Evolutionary conservation across 2,113 vertebrate species (phyloP).

Genomic region (human): GRCh38 chr2:140136501-140137000

Average conservation of each 20-base stretch:
- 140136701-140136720: not conserved
- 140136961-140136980: conserved; percentile 57
- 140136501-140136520: conserved; percentile 23
- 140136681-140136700: conserved; percentile 16
- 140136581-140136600: conserved; percentile 53
- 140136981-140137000: conserved; percentile 49
- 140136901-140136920: conserved; percentile 3
- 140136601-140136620: conserved; percentile 57
- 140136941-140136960: conserved; percentile 14
- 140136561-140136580: conserved; percentile 59
- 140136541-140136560: conserved; percentile 39
- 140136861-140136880: conserved; percentile 37
- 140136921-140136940: conserved; percentile 8
- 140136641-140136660: conserved; percentile 54
- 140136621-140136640: conserved; percentile 47
- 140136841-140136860: conserved; percentile 16
- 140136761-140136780: conserved; percentile 38
- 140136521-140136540: conserved; percentile 20
- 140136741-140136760: not conserved
- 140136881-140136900: not conserved
- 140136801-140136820: not conserved
- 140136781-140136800: conserved; percentile 10
- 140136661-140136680: conserved; percentile 41
- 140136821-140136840: conserved; percentile 39
- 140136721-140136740: not conserved